These are phyloP conservation scores for Ceratina calcarata DNA, from an alignment of 1,140 invertebrate species.

Conservation along the genomic window DNA sequence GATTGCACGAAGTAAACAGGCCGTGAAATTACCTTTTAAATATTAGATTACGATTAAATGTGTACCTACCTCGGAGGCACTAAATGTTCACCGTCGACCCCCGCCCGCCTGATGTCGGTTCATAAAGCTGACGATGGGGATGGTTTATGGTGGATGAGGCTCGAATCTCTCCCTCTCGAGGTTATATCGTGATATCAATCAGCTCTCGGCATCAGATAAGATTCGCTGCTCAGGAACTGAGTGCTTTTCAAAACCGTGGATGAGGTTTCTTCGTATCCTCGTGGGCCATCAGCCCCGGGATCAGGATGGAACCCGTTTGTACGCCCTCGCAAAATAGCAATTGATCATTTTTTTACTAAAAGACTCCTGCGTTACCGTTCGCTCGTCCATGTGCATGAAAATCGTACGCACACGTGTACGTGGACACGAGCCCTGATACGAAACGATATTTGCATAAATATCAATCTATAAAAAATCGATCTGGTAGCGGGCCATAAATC, in stretches of 20 bases:
- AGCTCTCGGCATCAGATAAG: constrained; percentile 77
- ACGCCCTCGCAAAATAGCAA: constrained; percentile 6
- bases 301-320: not conserved
- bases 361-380: not conserved
- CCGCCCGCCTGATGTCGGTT: constrained; percentile 48
- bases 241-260: constrained; percentile 70
- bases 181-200: constrained; percentile 76
- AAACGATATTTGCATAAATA: not conserved
- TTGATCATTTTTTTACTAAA: constrained; percentile 11
- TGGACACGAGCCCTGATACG: not conserved
- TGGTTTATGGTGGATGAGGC: constrained; percentile 65
- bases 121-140: constrained; percentile 70
- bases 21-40: constrained; percentile 82
- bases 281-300: not conserved
- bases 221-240: constrained; percentile 74
- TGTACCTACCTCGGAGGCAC: constrained; percentile 75
- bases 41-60: constrained; percentile 82
- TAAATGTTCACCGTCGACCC: constrained; percentile 73
- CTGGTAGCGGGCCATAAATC: not conserved
- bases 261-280: constrained; percentile 45
- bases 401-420: not conserved
- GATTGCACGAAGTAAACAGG: constrained; percentile 77
- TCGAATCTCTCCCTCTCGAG: constrained; percentile 54
- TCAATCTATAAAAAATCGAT: not conserved
- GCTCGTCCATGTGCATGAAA: not conserved